Base-by-base conservation (phyloP, 1,140 invertebrate species). In the Drosophila kikkawai region DNA sequence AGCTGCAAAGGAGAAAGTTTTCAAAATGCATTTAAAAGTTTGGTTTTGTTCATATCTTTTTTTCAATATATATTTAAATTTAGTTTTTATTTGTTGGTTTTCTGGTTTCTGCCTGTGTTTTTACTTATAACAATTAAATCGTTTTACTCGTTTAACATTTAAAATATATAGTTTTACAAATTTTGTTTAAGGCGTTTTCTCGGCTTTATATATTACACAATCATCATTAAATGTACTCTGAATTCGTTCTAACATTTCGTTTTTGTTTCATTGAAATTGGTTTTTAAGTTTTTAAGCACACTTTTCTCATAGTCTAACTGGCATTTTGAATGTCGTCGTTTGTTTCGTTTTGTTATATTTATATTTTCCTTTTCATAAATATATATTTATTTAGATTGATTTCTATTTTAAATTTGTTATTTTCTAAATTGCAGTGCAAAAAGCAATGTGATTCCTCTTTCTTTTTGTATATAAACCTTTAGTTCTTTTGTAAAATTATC, bases 41-140 rank as follows among this genome's bases (percentile, higher is more conserved):
- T 66, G 4, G 0, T 15, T 75, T 64, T 63, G 6, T 56, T 66
- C 51, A 45, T 79, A 37, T 59, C 67, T 69, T 47, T 80, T 64
- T 77, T 68, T 67, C 69, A 77, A 79, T 85, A 80, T 91, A 85
- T 91, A 53, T 88, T 80, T 87, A 75, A 80, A 71, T 80, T 80
- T 90, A 88, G 55, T 82, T 88, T 76, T 90, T 79, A 71, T 64
- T 78, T 79, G 57, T 77, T 77, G 74, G 39, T 76, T 73, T 71
- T 71, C 26, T 50, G 47, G 29, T 55, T 68, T 71, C 63, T 79
- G 78, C 50, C 63, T 71, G 79, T 79, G 80, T 55, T 55, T 37
- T 37, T 71, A 81, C 78, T 84, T 85, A 88, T 79, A 81, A 85
- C 80, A 90, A 90, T 91, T 90, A 86, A 76, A 90, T 87, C 82